Evolutionary conservation across 1,140 invertebrate genomes (phyloP), one percentile per base, ranked within the genome.

Genomic region (Macrotrachela quadricornifera): DNA sequence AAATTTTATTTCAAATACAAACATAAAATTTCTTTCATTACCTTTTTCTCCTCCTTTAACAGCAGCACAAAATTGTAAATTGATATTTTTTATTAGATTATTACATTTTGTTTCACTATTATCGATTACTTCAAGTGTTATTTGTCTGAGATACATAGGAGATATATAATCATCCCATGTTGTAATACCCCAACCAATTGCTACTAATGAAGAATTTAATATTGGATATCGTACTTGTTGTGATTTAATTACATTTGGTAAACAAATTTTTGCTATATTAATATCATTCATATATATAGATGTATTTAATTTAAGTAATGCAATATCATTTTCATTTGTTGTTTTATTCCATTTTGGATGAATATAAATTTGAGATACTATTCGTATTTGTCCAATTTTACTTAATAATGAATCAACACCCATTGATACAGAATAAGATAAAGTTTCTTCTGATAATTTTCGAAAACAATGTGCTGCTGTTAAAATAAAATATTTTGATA

Each of bases 381-480:
- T 4, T 30, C 21, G 21, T 30, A 30, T 30, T 4, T 30, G 21
- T 4, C 21, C 21, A 30, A 8, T 30, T 4, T 2, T 30, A 30
- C 21, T 30, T n/a, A n/a, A n/a, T n/a, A n/a, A n/a, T n/a, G n/a
- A n/a, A n/a, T n/a, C n/a, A n/a, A n/a, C n/a, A n/a, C n/a, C n/a
- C n/a, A n/a, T n/a, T n/a, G n/a, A n/a, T n/a, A 30, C 8, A 30
- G 21, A 30, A 30, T 30, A 8, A 30, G 21, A 8, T 30, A 30
- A 30, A 30, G 2, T 8, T 30, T 30, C 21, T 30, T 30, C 21
- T 30, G 21, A 30, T 30, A 30, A 4, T 30, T 30, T 2, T 8
- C 2, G 2, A 1, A 65, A 51, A 64, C 84, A 85, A 60, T 80
- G 77, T 45, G 81, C 82, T 4, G 81, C 75, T 1, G 82, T 85